Conservation (phyloP, 2,113 vertebrate species). For the Alethe castanea region DNA sequence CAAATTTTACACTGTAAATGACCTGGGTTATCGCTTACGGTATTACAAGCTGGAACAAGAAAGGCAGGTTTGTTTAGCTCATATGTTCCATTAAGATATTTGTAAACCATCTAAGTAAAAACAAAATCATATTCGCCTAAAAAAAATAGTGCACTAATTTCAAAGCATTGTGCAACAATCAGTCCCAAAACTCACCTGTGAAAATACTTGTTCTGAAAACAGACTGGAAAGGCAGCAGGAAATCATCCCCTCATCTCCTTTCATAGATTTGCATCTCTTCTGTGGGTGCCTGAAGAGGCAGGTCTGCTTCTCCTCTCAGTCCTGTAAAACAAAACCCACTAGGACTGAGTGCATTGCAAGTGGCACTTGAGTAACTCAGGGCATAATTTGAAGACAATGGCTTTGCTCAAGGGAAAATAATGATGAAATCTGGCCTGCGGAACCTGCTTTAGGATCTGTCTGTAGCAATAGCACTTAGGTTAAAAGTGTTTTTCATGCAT, state of each 20-base stretch:
- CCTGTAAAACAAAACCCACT: background rate
- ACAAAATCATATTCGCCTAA: background rate
- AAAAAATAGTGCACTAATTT: background rate
- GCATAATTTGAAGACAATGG: background rate
- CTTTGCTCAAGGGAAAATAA: background rate
- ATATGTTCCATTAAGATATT: background rate
- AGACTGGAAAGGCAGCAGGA: background rate
- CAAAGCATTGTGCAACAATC: background rate
- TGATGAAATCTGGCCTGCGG: background rate
- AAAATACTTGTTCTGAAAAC: background rate
- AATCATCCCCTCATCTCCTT: background rate
- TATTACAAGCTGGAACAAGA: slow-evolving; percentile 17
- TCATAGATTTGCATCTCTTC: background rate
- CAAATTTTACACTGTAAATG: background rate
- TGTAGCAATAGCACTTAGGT: background rate
- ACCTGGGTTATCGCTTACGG: slow-evolving; percentile 25
- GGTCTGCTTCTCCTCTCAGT: background rate
- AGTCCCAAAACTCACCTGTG: background rate
- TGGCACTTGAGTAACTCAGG: background rate
- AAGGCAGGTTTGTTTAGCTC: background rate
- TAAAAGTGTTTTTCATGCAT: background rate
- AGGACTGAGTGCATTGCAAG: background rate
- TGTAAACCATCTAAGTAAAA: background rate
- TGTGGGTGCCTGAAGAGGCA: background rate
- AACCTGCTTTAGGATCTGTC: background rate